Evolutionary conservation across 2,888 invertebrate species (phyloP).

Genomic region (Meteorus cinctellus): DNA sequence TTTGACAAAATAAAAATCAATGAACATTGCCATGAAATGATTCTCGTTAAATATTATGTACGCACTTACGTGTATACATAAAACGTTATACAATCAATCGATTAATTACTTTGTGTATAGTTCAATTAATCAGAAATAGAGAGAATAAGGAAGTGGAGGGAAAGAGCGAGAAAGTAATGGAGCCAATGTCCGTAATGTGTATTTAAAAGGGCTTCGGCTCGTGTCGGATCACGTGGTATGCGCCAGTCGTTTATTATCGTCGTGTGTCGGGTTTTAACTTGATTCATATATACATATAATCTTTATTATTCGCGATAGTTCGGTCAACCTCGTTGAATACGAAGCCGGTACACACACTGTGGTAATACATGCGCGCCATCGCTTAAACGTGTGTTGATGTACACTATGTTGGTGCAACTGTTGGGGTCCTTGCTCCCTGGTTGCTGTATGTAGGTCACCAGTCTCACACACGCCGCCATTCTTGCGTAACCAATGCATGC

Average conservation of each 20-base stretch:
- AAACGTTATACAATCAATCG: conserved; percentile 10
- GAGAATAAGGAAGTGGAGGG: neutral
- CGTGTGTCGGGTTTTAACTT: conserved; percentile 32
- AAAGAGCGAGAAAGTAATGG: conserved; percentile 24
- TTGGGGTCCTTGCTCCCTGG: conserved; percentile 72
- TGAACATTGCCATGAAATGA: neutral
- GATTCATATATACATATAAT: conserved; percentile 7
- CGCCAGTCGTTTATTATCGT: conserved; percentile 46
- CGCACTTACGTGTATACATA: neutral
- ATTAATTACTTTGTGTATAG: conserved; percentile 7
- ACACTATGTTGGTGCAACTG: conserved; percentile 56
- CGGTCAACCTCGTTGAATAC: conserved; percentile 40
- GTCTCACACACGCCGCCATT: conserved; percentile 72
- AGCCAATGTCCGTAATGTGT: conserved; percentile 31
- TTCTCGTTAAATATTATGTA: neutral
- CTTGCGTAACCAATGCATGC: conserved; percentile 73
- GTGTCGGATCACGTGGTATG: conserved; percentile 48
- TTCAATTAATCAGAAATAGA: conserved; percentile 17
- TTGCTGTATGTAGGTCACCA: conserved; percentile 73
- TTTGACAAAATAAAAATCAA: neutral
- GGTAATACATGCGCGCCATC: conserved; percentile 40
- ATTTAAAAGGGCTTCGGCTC: conserved; percentile 37
- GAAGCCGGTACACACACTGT: conserved; percentile 3
- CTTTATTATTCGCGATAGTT: conserved; percentile 38
- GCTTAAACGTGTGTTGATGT: conserved; percentile 44